Percentiles rank a stretch among this genome's conserved stretches.
These are phyloP conservation scores for Thamnaconus septentrionalis DNA, from an alignment of 2,113 vertebrate genomes.

Conservation along the genomic window DNA sequence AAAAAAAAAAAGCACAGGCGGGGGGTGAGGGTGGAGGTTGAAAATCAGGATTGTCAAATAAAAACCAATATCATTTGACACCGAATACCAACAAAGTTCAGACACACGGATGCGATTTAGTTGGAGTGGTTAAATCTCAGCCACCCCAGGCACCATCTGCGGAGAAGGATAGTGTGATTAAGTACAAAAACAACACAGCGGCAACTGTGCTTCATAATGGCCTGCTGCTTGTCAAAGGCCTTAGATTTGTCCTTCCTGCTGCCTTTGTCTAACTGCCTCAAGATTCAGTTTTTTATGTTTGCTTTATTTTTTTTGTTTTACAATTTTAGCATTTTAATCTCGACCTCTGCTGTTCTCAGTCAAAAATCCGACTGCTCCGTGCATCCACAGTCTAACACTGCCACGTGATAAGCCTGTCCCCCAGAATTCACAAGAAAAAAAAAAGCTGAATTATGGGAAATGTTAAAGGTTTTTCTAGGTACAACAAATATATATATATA, in stretches of 20 bases:
- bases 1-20: background rate
- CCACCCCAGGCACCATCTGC: conserved; percentile 22
- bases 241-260: conserved; percentile 2
- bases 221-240: conserved; percentile 1
- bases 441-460: background rate
- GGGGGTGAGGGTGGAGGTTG: no score
- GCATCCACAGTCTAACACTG: background rate
- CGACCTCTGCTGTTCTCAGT: no score
- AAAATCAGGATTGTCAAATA: conserved; percentile 47
- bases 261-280: conserved; percentile 1
- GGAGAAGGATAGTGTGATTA: conserved; percentile 31
- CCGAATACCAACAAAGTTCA: conserved; percentile 43
- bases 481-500: no score
- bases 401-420: conserved; percentile 8
- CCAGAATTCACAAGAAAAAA: background rate
- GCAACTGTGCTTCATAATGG: background rate
- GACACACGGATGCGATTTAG: conserved; percentile 41
- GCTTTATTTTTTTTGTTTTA: background rate
- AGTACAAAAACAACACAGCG: conserved; percentile 25
- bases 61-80: conserved; percentile 34
- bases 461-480: conserved; percentile 4
- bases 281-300: background rate
- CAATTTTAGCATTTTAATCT: no score
- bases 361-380: no score
- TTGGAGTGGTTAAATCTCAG: conserved; percentile 44